A percentile compares a stretch with the other conserved stretches of the same genome.
phyloP scores from a whole-genome alignment of 2,888 invertebrate genomes.

The Listrodromus nycthemerus region DNA sequence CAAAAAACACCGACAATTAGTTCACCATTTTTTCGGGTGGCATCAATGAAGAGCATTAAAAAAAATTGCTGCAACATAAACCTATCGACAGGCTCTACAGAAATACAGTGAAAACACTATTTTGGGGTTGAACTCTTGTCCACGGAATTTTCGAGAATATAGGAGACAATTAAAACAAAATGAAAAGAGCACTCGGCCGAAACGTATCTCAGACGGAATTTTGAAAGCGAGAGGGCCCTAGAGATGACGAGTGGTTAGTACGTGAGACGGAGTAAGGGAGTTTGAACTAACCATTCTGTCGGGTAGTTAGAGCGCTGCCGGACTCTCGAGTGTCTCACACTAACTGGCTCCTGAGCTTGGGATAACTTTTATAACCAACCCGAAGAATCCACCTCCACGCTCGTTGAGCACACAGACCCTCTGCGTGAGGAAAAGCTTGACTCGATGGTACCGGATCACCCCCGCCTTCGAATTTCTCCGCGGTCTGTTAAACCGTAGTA shows the following conservation, averaged over 20 bases:
- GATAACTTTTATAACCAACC: constrained; percentile 82
- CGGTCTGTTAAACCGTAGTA: constrained; percentile 54
- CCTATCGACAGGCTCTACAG: background rate
- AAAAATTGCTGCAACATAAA: background rate
- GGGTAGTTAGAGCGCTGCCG: constrained; percentile 61
- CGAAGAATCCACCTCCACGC: constrained; percentile 68
- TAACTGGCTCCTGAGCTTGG: constrained; percentile 73
- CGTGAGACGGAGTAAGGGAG: constrained; percentile 23
- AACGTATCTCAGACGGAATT: constrained; percentile 2
- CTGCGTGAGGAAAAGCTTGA: constrained; percentile 22
- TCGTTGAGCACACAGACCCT: constrained; percentile 51
- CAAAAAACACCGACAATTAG: constrained; percentile 68
- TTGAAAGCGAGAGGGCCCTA: background rate
- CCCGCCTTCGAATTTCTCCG: constrained; percentile 36
- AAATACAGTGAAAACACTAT: background rate
- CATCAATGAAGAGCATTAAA: background rate
- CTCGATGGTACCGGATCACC: constrained; percentile 33
- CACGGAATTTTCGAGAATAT: background rate
- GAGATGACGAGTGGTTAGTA: background rate
- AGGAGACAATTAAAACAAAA: constrained; percentile 9
- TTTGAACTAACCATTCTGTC: constrained; percentile 66
- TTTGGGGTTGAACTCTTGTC: background rate
- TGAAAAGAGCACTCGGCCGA: constrained; percentile 31
- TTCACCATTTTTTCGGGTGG: constrained; percentile 17
- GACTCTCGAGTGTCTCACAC: constrained; percentile 73